phyloP scores from a whole-genome alignment of 2,888 invertebrate genomes.

The Eristalinus aeneus region DNA sequence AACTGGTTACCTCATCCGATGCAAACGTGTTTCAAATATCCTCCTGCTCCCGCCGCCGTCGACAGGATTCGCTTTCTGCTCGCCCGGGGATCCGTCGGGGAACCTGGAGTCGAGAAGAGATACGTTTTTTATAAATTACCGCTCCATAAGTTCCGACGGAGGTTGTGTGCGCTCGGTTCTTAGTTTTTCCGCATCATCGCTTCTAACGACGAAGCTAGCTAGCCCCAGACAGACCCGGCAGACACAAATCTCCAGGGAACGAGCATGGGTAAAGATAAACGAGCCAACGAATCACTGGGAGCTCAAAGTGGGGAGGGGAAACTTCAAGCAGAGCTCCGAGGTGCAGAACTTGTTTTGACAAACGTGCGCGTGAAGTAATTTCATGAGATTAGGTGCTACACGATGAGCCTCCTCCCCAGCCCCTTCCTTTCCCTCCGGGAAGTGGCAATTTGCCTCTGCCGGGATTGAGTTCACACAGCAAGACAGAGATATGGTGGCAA shows the following conservation, averaged over 20 bases:
- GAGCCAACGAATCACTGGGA: too few relatives aligned
- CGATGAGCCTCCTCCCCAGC: constrained; percentile 45
- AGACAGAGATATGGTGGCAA: background rate
- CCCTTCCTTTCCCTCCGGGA: background rate
- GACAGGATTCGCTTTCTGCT: background rate
- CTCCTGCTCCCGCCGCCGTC: background rate
- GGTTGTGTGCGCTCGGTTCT: background rate
- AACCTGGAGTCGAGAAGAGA: constrained; percentile 10
- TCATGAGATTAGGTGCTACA: constrained; percentile 66
- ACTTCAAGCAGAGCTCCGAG: constrained; percentile 2
- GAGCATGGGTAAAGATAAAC: constrained; percentile 13
- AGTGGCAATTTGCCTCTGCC: constrained; percentile 47
- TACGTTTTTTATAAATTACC: constrained; percentile 47
- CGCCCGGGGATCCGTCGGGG: background rate
- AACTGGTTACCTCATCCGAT: constrained; percentile 53
- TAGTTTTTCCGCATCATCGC: constrained; percentile 61
- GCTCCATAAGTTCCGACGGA: constrained; percentile 8
- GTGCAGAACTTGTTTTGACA: constrained; percentile 62
- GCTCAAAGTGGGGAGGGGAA: too few relatives aligned
- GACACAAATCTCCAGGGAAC: constrained; percentile 43
- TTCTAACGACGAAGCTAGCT: constrained; percentile 33
- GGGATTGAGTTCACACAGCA: constrained; percentile 22
- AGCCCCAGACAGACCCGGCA: constrained; percentile 36
- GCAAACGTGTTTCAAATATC: constrained; percentile 62
- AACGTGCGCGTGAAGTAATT: constrained; percentile 71